Percentiles rank a stretch among this genome's conserved stretches.
Evolutionary conservation across 2,113 vertebrate genomes (phyloP).

Genomic region (Paracanthobrama guichenoti): DNA sequence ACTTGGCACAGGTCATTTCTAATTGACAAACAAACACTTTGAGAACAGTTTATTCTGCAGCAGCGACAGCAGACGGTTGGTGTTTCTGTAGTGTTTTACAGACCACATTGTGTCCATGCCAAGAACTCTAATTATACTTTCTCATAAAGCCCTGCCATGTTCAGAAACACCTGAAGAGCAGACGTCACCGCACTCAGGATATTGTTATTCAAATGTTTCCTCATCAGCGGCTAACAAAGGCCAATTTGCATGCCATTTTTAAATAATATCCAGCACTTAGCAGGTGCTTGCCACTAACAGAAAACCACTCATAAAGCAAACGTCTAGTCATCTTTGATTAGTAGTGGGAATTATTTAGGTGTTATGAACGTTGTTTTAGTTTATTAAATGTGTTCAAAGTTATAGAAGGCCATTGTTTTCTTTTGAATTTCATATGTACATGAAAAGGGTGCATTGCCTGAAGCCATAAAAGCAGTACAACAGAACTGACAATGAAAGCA

Average conservation of each 20-base stretch:
- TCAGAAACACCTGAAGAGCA: conserved; percentile 40
- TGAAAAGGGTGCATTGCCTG: background rate
- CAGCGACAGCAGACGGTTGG: background rate
- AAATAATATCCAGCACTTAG: conserved; percentile 17
- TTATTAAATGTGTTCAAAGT: background rate
- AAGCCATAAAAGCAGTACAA: background rate
- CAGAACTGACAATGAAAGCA: conserved; percentile 30
- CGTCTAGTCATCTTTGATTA: background rate
- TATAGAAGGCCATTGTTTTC: background rate
- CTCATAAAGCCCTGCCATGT: conserved; percentile 37
- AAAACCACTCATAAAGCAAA: conserved; percentile 1
- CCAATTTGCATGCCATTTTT: conserved; percentile 42
- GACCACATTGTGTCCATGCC: conserved; percentile 19
- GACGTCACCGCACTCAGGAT: conserved; percentile 21
- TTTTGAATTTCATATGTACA: background rate
- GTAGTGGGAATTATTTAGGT: background rate
- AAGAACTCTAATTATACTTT: conserved; percentile 33
- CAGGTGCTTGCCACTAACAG: background rate
- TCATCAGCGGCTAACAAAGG: conserved; percentile 33
- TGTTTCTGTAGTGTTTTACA: conserved; percentile 5
- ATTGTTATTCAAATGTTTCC: conserved; percentile 45
- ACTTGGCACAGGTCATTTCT: background rate
- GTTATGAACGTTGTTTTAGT: background rate
- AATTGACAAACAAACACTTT: background rate
- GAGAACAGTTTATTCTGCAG: background rate